These are phyloP conservation scores for Ernsta delagoae DNA, from an alignment of 2,888 invertebrate species.

Conservation along the genomic window DNA sequence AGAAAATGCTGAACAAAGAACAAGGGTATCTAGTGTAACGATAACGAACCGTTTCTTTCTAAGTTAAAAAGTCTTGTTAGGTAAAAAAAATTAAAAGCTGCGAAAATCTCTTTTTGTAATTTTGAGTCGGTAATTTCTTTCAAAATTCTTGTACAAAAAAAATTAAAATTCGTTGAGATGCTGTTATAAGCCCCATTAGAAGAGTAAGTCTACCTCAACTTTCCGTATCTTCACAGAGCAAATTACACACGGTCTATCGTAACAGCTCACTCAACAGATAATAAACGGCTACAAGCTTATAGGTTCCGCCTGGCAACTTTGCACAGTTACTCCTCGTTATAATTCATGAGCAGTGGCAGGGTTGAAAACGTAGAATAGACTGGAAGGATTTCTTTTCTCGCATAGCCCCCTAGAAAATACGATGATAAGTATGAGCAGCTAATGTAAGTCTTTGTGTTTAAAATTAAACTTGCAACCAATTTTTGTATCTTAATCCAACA, in stretches of 20 bases:
- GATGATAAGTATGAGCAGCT: too few relatives aligned
- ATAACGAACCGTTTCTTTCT: too few relatives aligned
- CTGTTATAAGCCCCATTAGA: neutral
- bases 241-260: slow-evolving; percentile 20
- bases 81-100: too few relatives aligned
- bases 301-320: slow-evolving; percentile 39
- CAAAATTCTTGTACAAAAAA: neutral
- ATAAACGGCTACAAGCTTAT: slow-evolving; percentile 37
- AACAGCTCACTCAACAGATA: slow-evolving; percentile 27
- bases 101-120: too few relatives aligned
- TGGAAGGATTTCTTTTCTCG: neutral
- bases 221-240: slow-evolving; percentile 20
- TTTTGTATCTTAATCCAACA: too few relatives aligned
- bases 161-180: neutral
- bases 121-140: neutral
- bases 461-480: too few relatives aligned
- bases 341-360: slow-evolving; percentile 5
- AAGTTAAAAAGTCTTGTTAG: too few relatives aligned
- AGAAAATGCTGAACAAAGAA: too few relatives aligned
- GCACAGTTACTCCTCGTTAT: slow-evolving; percentile 11
- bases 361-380: neutral
- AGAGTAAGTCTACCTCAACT: slow-evolving; percentile 10
- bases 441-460: too few relatives aligned
- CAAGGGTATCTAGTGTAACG: too few relatives aligned
- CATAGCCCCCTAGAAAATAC: too few relatives aligned